These are phyloP conservation scores for Chrysocyon brachyurus DNA, from an alignment of 2,797 vertebrate species.

Conservation along the genomic window DNA sequence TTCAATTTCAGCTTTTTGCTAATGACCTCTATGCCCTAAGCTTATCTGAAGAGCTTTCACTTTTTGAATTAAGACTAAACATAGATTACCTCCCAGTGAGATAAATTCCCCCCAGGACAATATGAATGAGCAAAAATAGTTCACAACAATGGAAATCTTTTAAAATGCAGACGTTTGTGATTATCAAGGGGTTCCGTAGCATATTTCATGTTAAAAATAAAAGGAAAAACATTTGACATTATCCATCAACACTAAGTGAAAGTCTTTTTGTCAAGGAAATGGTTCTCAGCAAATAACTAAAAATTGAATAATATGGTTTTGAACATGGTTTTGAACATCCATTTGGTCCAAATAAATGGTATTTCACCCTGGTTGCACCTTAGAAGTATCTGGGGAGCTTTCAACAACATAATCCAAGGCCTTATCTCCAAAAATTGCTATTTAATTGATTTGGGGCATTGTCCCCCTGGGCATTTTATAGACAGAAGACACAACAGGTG, in stretches of 20 bases:
- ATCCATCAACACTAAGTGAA: conserved; percentile 18
- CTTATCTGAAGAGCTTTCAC: conserved; percentile 61
- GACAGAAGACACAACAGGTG: neutral
- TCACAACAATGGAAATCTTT: conserved; percentile 52
- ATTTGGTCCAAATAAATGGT: neutral
- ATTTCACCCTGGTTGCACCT: neutral
- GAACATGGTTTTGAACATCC: conserved; percentile 30
- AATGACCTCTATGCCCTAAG: conserved; percentile 60
- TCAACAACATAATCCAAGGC: neutral
- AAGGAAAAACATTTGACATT: conserved; percentile 49
- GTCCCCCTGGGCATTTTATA: neutral
- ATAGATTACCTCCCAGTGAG: conserved; percentile 59
- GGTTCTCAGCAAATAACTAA: conserved; percentile 42
- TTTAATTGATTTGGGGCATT: neutral
- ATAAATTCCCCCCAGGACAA: conserved; percentile 50
- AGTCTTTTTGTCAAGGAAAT: conserved; percentile 34
- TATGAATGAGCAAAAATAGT: conserved; percentile 55
- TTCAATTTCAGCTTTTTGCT: conserved; percentile 69
- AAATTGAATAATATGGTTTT: conserved; percentile 6
- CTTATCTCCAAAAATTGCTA: neutral
- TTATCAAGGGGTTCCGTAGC: conserved; percentile 1
- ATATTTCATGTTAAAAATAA: conserved; percentile 51
- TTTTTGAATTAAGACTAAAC: conserved; percentile 60
- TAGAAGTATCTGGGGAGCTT: neutral
- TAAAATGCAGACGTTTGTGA: conserved; percentile 39